A percentile compares a stretch with the other conserved stretches of the same genome.
phyloP scores from a whole-genome alignment of 2,888 invertebrate species.

The Chaetogeoica ovagalla region DNA sequence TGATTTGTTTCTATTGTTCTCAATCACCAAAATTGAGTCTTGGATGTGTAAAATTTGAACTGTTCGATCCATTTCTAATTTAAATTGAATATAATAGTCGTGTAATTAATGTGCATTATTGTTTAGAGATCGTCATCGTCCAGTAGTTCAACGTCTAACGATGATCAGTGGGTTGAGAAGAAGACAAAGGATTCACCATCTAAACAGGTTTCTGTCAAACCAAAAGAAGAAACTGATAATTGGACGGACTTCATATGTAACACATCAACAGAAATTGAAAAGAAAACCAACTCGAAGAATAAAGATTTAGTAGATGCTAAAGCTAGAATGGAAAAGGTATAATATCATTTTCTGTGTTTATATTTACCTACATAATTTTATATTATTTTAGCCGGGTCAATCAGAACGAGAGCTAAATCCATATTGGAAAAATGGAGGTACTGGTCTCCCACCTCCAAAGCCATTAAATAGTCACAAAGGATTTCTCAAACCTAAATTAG shows the following conservation, averaged over 20 bases:
- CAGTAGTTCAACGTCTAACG: slow-evolving; percentile 56
- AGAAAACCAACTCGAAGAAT: slow-evolving; percentile 61
- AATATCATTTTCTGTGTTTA: slow-evolving; percentile 15
- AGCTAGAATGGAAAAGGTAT: slow-evolving; percentile 61
- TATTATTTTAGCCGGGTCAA: slow-evolving; percentile 69
- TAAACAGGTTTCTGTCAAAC: slow-evolving; percentile 51
- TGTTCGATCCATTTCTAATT: background rate
- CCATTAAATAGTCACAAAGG: slow-evolving; percentile 17
- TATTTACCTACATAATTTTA: background rate
- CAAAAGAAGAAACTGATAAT: slow-evolving; percentile 66
- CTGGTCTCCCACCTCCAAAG: slow-evolving; percentile 69
- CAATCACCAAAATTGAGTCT: no score
- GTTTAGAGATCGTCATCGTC: slow-evolving; percentile 35
- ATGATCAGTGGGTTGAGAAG: slow-evolving; percentile 70
- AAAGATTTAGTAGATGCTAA: slow-evolving; percentile 63
- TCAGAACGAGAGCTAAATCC: slow-evolving; percentile 83
- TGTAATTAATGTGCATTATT: background rate
- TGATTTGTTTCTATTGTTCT: no score
- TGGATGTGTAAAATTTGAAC: background rate
- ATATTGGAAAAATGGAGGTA: slow-evolving; percentile 88
- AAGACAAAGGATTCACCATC: slow-evolving; percentile 57
- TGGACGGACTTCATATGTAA: slow-evolving; percentile 69
- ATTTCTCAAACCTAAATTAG: slow-evolving; percentile 45
- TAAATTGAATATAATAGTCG: background rate
- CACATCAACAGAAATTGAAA: slow-evolving; percentile 59